Base-by-base conservation (phyloP, 2,113 vertebrate genomes). In the Morone chrysops region DNA sequence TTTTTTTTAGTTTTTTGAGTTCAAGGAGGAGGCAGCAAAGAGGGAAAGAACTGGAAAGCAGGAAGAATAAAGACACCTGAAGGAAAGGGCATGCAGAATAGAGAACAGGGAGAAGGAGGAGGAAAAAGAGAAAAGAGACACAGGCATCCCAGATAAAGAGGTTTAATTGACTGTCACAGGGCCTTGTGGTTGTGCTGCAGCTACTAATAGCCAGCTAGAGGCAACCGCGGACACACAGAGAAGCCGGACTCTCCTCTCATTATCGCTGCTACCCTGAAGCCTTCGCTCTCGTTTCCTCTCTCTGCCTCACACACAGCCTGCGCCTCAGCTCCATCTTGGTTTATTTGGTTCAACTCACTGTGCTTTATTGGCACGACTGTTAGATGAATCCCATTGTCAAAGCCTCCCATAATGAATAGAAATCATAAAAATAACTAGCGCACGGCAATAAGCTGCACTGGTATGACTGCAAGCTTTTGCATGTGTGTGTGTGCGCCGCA, bases 121-220 rank as follows among this genome's bases (percentile, higher is more conserved):
- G 72, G 45, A 47, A 12, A 11, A 47, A 13, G 45, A 80, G 53
- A 65, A 77, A 80, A 66, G 74, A 84, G 81, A 85, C 56, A 47
- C 75, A 75, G 87, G 87, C 83, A 82, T 84, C 80, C 70, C 75
- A 88, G 87, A 91, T 91, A 91, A 91, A 93, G 90, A 90, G 84
- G 80, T 90, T 92, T 93, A 92, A 92, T 93, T 91, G 91, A 92
- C 90, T 93, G 90, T 91, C 87, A 91, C 89, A 79, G 78, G 83
- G 80, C 88, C 88, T 82, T 75, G 88, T 75, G 88, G 91, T 83
- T 80, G 86, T 88, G 67, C 84, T 86, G 76, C 80, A 75, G 89
- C 87, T 83, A 43, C 89, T 92, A 91, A 93, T 91, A 89, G 90
- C 76, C 88, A 69, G 87, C 92, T 89, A 77, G 85, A 91, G 90